Conservation (phyloP, 2,113 vertebrate genomes). For the Microtus ochrogaster region DNA sequence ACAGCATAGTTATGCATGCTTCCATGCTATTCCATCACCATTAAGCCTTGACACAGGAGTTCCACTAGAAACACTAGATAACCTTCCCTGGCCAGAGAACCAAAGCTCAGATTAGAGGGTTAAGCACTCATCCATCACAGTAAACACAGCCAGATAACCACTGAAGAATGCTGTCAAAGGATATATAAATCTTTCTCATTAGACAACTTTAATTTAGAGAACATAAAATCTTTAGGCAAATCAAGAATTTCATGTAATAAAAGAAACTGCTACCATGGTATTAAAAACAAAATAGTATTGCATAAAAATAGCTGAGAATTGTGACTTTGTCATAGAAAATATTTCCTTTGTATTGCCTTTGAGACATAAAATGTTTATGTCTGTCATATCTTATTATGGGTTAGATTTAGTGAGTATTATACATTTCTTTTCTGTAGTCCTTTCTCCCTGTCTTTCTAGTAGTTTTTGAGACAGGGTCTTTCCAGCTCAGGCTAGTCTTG, state of each 20-base stretch:
- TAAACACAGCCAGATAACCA: not conserved
- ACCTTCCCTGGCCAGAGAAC: not conserved
- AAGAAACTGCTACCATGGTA: not conserved
- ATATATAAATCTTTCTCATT: not conserved
- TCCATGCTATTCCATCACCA: not conserved
- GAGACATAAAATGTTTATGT: not conserved
- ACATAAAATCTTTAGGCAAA: conserved; percentile 18
- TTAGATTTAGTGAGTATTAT: not conserved
- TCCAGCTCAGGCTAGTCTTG: not conserved
- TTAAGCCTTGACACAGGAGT: no score
- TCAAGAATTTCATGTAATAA: not conserved
- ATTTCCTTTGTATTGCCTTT: not conserved
- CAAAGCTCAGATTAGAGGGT: not conserved
- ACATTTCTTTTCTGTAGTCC: not conserved
- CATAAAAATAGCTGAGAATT: not conserved
- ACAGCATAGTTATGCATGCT: not conserved
- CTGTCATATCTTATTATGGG: not conserved
- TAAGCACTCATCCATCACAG: no score
- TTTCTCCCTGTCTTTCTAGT: not conserved
- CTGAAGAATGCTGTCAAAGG: not conserved
- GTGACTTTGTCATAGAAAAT: not conserved
- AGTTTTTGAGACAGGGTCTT: not conserved
- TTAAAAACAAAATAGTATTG: not conserved
- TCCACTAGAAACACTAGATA: not conserved
- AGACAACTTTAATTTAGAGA: not conserved